Conservation (phyloP, 2,888 invertebrate genomes). For the Taphrorychus bicolor region DNA sequence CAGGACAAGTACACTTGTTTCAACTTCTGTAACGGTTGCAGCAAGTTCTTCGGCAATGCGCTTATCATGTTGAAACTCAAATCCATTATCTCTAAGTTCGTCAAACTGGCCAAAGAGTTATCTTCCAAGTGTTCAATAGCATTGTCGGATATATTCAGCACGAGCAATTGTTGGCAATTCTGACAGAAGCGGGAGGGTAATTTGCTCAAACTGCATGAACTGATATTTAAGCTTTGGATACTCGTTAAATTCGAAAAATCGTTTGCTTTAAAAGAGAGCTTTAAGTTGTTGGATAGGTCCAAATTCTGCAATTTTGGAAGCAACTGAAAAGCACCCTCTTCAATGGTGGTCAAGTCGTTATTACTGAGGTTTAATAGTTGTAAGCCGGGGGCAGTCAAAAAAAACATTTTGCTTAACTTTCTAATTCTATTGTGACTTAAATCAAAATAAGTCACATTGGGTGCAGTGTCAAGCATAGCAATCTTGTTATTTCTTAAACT, state of each 20-base stretch:
- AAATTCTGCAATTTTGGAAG: constrained; percentile 11
- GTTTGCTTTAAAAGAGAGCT: constrained; percentile 3
- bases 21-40: constrained; percentile 2
- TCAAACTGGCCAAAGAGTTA: constrained; percentile 14
- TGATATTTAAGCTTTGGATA: constrained; percentile 14
- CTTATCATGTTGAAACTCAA: constrained; percentile 17
- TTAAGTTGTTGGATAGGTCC: constrained; percentile 21
- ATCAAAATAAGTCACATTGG: constrained; percentile 18
- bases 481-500: constrained; percentile 20
- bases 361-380: constrained; percentile 20
- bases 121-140: constrained; percentile 7
- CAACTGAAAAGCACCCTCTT: constrained; percentile 5
- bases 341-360: constrained; percentile 5
- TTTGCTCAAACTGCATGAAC: constrained; percentile 8
- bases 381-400: constrained; percentile 2
- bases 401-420: not conserved
- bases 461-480: not conserved
- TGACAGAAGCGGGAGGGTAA: constrained; percentile 9
- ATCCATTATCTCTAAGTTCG: constrained; percentile 8
- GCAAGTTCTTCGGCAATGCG: constrained; percentile 1
- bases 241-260: constrained; percentile 12
- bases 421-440: constrained; percentile 21
- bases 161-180: not conserved
- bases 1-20: not conserved
- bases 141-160: constrained; percentile 24